Evolutionary conservation across 2,797 vertebrate genomes (phyloP), one percentile per base, ranked within the genome.

Genomic region (Parambassis ranga): DNA sequence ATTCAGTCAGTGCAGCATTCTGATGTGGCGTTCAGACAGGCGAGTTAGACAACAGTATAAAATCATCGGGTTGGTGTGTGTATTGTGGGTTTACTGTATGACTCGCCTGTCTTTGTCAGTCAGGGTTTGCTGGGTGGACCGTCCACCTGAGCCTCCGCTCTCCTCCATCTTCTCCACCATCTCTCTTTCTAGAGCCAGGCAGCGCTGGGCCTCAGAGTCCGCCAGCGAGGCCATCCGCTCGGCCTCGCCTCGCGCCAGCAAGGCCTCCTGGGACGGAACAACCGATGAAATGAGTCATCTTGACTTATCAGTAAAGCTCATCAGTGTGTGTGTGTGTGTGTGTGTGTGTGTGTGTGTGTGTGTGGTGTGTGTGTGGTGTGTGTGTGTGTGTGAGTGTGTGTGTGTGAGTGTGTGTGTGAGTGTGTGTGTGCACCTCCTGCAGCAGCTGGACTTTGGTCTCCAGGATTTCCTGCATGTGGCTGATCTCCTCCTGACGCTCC

Each of bases 361-460:
- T n/a, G n/a, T n/a, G n/a, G n/a, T n/a, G n/a, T n/a, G n/a, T n/a
- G n/a, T n/a, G n/a, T n/a, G n/a, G n/a, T n/a, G n/a, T n/a, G n/a
- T n/a, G n/a, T n/a, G n/a, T n/a, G n/a, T n/a, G n/a, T n/a, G n/a
- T n/a, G n/a, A n/a, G n/a, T n/a, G n/a, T n/a, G n/a, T n/a, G n/a
- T n/a, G n/a, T n/a, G n/a, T n/a, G n/a, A n/a, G n/a, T n/a, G n/a
- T n/a, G n/a, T n/a, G n/a, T n/a, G n/a, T n/a, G n/a, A n/a, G n/a
- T n/a, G n/a, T n/a, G n/a, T n/a, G 22, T 42, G 1, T 33, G 16
- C 71, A 96, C 95, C 93, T 96, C 92, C 43, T 95, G 94, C 37
- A 96, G 90, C 57, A 93, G 91, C 78, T 94, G 93, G 27, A 95
- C 93, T 83, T 96, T 95, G 75, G 90, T 92, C 53, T 95, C 90